Conservation (phyloP, 2,797 vertebrate species). For the Spatula versicolor region DNA sequence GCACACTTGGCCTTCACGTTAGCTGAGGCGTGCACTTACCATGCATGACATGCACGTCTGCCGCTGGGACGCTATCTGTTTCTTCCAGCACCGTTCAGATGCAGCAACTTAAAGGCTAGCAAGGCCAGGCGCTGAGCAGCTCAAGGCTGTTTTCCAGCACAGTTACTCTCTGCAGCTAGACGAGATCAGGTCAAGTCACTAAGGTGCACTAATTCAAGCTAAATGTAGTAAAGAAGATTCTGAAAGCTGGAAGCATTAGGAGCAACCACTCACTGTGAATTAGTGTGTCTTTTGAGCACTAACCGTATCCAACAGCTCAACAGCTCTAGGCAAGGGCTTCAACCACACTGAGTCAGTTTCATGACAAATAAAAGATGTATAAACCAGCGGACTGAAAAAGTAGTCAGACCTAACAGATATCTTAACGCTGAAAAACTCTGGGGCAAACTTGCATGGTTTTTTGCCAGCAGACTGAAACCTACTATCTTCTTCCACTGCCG, state of each 20-base stretch:
- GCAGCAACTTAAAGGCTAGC: neutral
- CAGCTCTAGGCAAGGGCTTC: neutral
- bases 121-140: rapidly evolving
- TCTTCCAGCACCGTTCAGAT: neutral
- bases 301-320: neutral
- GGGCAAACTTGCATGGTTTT: neutral
- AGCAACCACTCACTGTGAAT: neutral
- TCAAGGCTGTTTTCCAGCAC: neutral
- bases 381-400: neutral
- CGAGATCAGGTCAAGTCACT: neutral
- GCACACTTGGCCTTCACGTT: neutral
- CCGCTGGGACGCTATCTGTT: neutral
- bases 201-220: conserved; percentile 23
- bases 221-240: conserved; percentile 34
- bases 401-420: neutral
- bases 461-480: neutral
- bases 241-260: conserved; percentile 31
- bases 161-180: neutral
- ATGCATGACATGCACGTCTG: rapidly evolving
- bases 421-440: neutral
- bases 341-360: neutral
- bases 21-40: neutral
- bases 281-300: neutral
- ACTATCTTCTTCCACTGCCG: neutral
- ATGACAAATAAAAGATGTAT: neutral